These are phyloP conservation scores for Geotrupes spiniger DNA, from an alignment of 2,888 invertebrate genomes.

Conservation along the genomic window DNA sequence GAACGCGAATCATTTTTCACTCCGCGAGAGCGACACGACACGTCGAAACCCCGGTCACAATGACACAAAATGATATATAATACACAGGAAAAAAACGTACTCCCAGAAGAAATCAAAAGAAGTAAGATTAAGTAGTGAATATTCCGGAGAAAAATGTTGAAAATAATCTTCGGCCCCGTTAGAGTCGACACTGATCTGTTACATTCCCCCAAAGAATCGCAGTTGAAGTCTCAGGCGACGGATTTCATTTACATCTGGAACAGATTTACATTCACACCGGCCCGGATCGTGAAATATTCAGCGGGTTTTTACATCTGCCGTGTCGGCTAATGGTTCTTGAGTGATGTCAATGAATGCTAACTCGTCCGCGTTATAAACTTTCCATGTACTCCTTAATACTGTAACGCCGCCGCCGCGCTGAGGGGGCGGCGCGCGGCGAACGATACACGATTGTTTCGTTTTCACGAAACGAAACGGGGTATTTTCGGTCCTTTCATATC, in stretches of 20 bases:
- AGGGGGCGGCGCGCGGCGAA: background rate
- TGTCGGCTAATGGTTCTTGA: conserved; percentile 44
- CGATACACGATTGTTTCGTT: conserved; percentile 2
- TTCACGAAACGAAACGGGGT: background rate
- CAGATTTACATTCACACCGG: conserved; percentile 47
- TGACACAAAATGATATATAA: conserved; percentile 2
- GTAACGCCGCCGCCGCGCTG: background rate
- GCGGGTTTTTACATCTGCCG: conserved; percentile 44
- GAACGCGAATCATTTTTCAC: too few relatives aligned
- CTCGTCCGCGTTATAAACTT: conserved; percentile 37
- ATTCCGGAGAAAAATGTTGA: conserved; percentile 34
- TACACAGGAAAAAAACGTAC: conserved; percentile 21
- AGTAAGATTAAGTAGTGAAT: conserved; percentile 32
- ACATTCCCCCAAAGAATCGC: conserved; percentile 43
- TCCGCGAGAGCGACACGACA: too few relatives aligned
- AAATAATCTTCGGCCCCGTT: conserved; percentile 34
- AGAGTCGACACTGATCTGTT: conserved; percentile 45
- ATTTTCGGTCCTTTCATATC: too few relatives aligned
- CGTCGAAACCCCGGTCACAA: background rate
- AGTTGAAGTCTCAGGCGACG: conserved; percentile 44
- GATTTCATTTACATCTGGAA: conserved; percentile 49
- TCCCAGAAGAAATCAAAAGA: conserved; percentile 30
- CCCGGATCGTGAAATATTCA: conserved; percentile 45
- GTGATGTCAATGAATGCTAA: conserved; percentile 45
- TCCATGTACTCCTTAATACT: conserved; percentile 13